phyloP scores from a whole-genome alignment of 2,888 invertebrate species.

The Anaspis maculata region DNA sequence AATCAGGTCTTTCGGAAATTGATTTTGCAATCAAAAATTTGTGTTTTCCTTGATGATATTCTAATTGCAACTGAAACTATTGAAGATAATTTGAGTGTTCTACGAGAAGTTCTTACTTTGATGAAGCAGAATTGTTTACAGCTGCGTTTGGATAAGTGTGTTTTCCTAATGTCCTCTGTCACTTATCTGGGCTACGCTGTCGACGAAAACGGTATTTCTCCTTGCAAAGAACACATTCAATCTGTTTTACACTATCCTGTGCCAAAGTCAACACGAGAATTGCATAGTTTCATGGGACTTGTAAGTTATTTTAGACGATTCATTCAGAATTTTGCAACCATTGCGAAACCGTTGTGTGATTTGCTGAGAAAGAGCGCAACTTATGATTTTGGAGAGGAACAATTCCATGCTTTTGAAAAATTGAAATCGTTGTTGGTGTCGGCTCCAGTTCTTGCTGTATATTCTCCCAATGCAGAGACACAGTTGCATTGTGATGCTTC shows the following conservation, averaged over 20 bases:
- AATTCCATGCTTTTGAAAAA: neutral
- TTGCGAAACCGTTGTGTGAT: neutral
- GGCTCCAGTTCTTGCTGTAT: neutral
- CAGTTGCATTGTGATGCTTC: neutral
- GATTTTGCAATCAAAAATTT: conserved; percentile 1
- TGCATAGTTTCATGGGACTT: neutral
- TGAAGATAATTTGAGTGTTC: neutral
- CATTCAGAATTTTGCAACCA: neutral
- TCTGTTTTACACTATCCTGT: neutral
- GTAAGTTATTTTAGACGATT: neutral
- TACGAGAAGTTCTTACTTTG: neutral
- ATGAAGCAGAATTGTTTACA: neutral
- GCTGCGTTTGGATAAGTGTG: neutral
- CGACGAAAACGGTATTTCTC: neutral
- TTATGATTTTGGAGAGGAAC: neutral
- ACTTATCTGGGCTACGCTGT: neutral
- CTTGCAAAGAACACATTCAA: neutral
- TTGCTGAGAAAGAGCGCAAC: neutral
- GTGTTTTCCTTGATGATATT: conserved; percentile 9
- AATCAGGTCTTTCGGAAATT: conserved; percentile 1
- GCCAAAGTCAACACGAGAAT: neutral
- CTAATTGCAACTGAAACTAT: conserved; percentile 4
- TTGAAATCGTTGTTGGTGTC: neutral
- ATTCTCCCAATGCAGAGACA: neutral
- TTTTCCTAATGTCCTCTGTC: neutral